phyloP scores from a whole-genome alignment of 2,888 invertebrate species.

The Ophion slaviceki region DNA sequence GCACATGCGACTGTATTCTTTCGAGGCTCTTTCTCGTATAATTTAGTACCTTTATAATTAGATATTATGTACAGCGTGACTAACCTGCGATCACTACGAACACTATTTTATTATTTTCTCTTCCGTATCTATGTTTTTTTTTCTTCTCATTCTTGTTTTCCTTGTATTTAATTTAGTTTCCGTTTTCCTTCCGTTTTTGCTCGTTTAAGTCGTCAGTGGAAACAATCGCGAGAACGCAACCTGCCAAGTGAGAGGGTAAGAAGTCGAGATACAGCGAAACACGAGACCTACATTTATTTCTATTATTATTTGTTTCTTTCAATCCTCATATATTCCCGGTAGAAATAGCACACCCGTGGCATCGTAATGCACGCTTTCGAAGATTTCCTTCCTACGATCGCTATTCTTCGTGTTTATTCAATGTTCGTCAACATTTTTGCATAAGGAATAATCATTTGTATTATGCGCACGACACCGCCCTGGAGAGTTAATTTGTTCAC shows the following conservation, averaged over 20 bases:
- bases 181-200: slow-evolving; percentile 27
- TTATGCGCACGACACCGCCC: slow-evolving; percentile 64
- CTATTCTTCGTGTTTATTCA: slow-evolving; percentile 30
- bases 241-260: slow-evolving; percentile 72
- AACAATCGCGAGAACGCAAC: slow-evolving; percentile 70
- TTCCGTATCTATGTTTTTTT: slow-evolving; percentile 23
- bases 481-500: slow-evolving; percentile 15
- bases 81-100: slow-evolving; percentile 64
- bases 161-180: slow-evolving; percentile 41
- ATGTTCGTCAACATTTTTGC: not conserved
- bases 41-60: slow-evolving; percentile 80
- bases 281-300: slow-evolving; percentile 76
- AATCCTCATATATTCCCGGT: slow-evolving; percentile 66
- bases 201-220: slow-evolving; percentile 75
- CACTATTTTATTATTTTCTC: slow-evolving; percentile 53
- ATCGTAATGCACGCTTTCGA: slow-evolving; percentile 65
- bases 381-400: slow-evolving; percentile 58
- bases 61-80: slow-evolving; percentile 79
- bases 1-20: slow-evolving; percentile 61
- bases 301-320: slow-evolving; percentile 31
- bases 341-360: slow-evolving; percentile 79
- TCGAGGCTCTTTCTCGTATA: slow-evolving; percentile 68
- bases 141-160: slow-evolving; percentile 56
- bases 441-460: slow-evolving; percentile 44
- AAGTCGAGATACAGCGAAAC: slow-evolving; percentile 75